These are phyloP conservation scores for Stegodyphus dumicola DNA, from an alignment of 1,140 invertebrate genomes.

Conservation along the genomic window DNA sequence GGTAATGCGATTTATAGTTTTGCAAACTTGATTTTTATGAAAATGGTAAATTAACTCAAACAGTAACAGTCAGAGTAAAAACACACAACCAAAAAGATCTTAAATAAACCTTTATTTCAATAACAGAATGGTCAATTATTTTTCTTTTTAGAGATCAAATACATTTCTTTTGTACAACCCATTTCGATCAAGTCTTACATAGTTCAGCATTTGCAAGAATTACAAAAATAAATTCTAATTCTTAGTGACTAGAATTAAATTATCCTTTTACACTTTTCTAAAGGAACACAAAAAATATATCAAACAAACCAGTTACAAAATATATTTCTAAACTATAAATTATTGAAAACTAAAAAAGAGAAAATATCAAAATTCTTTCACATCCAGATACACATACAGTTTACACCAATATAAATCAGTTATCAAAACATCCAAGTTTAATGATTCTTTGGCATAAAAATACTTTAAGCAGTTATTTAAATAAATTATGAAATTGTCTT, in stretches of 20 bases:
- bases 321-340: not conserved
- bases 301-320: not conserved
- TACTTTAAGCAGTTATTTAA: too few species aligned
- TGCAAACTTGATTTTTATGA: too few species aligned
- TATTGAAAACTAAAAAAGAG: too few species aligned
- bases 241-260: conserved; percentile 16
- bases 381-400: too few species aligned
- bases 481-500: too few species aligned
- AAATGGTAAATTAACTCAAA: too few species aligned
- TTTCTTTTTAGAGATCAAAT: not conserved
- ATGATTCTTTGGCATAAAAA: too few species aligned
- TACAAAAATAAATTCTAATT: conserved; percentile 38
- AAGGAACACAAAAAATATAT: not conserved
- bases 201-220: not conserved
- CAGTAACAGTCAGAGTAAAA: not conserved
- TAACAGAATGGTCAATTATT: not conserved
- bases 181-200: not conserved
- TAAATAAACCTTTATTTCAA: not conserved
- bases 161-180: not conserved
- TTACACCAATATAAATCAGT: too few species aligned
- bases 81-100: not conserved
- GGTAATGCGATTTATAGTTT: too few species aligned
- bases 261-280: not conserved
- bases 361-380: too few species aligned
- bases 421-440: too few species aligned